Conservation (phyloP, 2,888 invertebrate species). For the Phania funesta region DNA sequence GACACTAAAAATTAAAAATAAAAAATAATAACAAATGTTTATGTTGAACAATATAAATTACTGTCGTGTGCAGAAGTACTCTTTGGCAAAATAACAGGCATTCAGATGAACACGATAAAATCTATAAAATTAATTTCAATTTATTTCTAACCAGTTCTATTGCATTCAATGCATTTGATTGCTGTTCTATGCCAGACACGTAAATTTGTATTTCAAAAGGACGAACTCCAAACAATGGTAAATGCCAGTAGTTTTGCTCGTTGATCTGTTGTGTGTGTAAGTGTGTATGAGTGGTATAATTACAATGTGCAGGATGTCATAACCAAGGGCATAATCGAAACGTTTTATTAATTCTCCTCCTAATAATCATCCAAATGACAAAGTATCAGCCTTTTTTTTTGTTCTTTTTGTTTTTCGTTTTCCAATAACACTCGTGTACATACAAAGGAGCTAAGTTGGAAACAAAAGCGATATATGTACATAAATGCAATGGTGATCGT, state of each 20-base stretch:
- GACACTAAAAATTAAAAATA: too few species aligned
- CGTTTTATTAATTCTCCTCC: conserved; percentile 65
- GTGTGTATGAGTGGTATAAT: conserved; percentile 44
- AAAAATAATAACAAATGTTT: conserved; percentile 1
- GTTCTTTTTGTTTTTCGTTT: not conserved
- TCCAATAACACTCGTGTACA: too few species aligned
- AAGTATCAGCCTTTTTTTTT: conserved; percentile 32
- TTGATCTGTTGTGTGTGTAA: conserved; percentile 34
- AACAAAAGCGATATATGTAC: not conserved
- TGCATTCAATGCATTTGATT: conserved; percentile 33
- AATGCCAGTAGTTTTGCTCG: conserved; percentile 45
- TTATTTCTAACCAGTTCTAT: conserved; percentile 51
- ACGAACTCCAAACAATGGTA: conserved; percentile 21
- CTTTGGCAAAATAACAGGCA: conserved; percentile 41
- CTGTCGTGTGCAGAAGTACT: conserved; percentile 52
- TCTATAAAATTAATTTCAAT: conserved; percentile 68
- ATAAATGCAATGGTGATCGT: too few species aligned
- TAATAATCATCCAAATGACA: conserved; percentile 60
- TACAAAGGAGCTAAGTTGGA: too few species aligned
- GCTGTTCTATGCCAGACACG: conserved; percentile 15
- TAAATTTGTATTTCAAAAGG: not conserved
- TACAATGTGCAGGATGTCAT: conserved; percentile 69
- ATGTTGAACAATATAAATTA: conserved; percentile 53
- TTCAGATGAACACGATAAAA: conserved; percentile 63
- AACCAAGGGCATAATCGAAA: conserved; percentile 67